Conservation (phyloP, 2,888 invertebrate species). For the Eupithecia subfuscata region DNA sequence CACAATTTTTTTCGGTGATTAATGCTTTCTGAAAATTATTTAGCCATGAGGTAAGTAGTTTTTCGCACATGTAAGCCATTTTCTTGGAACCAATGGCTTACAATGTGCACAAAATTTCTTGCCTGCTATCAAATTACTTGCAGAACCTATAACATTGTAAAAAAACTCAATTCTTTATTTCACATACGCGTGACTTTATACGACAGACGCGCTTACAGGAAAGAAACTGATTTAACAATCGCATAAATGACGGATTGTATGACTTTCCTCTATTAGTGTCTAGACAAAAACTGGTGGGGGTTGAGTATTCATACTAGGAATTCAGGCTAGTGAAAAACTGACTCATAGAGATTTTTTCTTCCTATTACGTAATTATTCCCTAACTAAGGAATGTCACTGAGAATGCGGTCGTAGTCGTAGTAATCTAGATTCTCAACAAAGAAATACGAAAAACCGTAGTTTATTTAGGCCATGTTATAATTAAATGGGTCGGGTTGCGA, state of each 20-base stretch:
- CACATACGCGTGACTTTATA: not conserved
- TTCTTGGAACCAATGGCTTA: not conserved
- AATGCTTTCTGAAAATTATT: too few species aligned
- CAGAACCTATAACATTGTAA: not conserved
- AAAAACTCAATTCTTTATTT: not conserved
- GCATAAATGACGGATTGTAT: not conserved
- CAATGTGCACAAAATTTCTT: not conserved
- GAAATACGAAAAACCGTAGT: not conserved
- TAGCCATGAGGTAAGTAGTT: not conserved
- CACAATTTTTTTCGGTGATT: too few species aligned
- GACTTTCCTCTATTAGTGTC: not conserved
- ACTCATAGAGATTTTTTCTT: not conserved
- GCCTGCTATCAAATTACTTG: not conserved
- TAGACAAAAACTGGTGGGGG: not conserved
- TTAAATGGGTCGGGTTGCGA: not conserved
- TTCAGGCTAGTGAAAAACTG: not conserved
- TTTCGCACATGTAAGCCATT: not conserved
- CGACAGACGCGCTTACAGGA: not conserved
- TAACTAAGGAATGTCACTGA: constrained; percentile 4
- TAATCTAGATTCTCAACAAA: not conserved
- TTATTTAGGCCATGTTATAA: not conserved
- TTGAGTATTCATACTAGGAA: not conserved
- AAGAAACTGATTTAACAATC: not conserved
- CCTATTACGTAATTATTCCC: constrained; percentile 11
- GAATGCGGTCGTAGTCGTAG: not conserved